Conservation (phyloP, 2,113 vertebrate species). For the Apodemus speciosus region DNA sequence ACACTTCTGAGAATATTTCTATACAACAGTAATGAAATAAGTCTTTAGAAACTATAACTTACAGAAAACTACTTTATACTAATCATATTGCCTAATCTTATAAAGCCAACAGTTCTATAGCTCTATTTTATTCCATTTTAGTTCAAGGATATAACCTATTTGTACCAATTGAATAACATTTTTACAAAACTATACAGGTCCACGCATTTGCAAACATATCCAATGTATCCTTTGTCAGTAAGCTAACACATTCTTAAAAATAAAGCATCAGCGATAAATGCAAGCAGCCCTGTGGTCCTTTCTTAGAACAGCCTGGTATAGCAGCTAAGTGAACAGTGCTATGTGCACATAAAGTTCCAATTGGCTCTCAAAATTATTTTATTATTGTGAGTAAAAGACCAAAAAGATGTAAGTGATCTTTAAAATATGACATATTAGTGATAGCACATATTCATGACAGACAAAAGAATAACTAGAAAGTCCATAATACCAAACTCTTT, state of each 20-base stretch:
- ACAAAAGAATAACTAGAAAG: not conserved
- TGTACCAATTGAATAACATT: not conserved
- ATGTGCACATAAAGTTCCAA: not conserved
- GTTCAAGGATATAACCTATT: not conserved
- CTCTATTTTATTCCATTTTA: not conserved
- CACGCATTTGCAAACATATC: not conserved
- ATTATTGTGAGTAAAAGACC: not conserved
- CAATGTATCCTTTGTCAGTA: not conserved
- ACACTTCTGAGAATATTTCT: conserved; percentile 36
- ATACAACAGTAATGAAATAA: not conserved
- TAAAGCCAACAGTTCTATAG: not conserved
- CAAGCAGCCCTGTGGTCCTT: not conserved
- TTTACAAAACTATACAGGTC: not conserved
- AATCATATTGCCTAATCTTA: not conserved
- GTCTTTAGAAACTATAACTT: conserved; percentile 25
- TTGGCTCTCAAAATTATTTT: not conserved
- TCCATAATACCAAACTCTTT: not conserved
- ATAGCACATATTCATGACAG: not conserved
- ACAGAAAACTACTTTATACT: not conserved
- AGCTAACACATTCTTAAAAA: not conserved
- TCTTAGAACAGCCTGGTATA: not conserved
- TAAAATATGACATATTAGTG: not conserved
- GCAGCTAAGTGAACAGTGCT: not conserved
- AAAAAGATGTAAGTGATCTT: not conserved
- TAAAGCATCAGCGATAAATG: not conserved